These are phyloP conservation scores for Jordanella pulchra DNA, from an alignment of 2,797 vertebrate genomes.

Conservation along the genomic window DNA sequence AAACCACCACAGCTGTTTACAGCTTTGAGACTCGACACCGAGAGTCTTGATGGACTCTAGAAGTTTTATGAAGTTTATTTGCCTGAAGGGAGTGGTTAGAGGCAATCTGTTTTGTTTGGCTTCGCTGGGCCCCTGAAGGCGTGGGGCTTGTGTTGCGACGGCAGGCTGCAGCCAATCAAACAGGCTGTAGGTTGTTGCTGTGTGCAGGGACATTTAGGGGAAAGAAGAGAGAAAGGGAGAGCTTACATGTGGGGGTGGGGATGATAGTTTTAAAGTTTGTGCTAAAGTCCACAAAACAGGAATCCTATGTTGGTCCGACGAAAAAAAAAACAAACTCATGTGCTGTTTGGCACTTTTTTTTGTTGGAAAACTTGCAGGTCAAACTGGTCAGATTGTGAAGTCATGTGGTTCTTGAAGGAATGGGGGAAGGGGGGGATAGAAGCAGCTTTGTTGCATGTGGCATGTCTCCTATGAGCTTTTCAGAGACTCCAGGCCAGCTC, in stretches of 20 bases:
- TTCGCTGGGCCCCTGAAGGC: not conserved
- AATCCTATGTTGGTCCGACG: not conserved
- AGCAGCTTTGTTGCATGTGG: conserved; percentile 4
- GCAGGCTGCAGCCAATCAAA: conserved; percentile 4
- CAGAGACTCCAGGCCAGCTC: not conserved
- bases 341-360: not conserved
- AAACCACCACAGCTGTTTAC: not conserved
- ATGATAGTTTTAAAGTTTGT: not conserved
- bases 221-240: not conserved
- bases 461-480: not conserved
- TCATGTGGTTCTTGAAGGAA: not conserved
- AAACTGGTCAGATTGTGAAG: conserved; percentile 1
- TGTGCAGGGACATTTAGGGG: not conserved
- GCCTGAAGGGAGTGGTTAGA: not conserved
- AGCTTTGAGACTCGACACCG: not conserved
- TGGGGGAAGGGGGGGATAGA: conserved; percentile 11
- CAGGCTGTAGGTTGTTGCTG: not conserved
- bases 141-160: not conserved
- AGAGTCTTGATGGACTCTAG: not conserved
- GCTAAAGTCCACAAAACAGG: conserved; percentile 6
- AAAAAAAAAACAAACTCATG: not conserved
- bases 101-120: not conserved
- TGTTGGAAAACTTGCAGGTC: conserved; percentile 2
- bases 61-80: not conserved
- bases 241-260: not conserved